Conservation (phyloP, 2,113 vertebrate species). For the Chloropsis cyanopogon region DNA sequence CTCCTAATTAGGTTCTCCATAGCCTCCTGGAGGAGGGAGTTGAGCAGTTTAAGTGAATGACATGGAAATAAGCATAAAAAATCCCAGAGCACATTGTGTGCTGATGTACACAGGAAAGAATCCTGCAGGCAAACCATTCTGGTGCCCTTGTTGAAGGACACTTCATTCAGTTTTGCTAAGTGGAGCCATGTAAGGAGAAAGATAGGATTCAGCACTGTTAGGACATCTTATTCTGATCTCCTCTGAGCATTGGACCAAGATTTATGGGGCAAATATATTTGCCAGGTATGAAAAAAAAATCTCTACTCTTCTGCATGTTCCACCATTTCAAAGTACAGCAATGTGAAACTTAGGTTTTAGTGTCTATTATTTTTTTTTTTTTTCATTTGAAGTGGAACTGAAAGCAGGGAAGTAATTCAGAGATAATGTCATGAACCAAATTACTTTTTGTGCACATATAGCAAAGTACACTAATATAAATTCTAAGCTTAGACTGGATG, state of each 20-base stretch:
- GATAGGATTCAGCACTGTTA: not conserved
- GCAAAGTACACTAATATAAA: not conserved
- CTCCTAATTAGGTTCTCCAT: not conserved
- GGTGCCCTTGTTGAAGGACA: not conserved
- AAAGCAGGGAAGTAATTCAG: not conserved
- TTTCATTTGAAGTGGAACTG: not conserved
- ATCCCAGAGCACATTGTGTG: not conserved
- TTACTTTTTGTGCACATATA: conserved; percentile 31
- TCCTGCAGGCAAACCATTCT: not conserved
- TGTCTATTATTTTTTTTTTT: not conserved
- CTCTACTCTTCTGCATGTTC: not conserved
- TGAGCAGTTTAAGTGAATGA: not conserved
- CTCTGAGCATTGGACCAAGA: not conserved
- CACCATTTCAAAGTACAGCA: not conserved
- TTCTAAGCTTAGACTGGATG: not conserved
- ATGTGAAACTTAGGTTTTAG: not conserved
- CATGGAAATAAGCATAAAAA: not conserved
- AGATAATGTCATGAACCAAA: not conserved
- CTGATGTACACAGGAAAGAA: not conserved
- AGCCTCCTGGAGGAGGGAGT: not conserved
- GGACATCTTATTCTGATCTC: not conserved
- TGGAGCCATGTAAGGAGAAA: not conserved
- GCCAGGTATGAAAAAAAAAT: not conserved
- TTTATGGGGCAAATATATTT: not conserved
- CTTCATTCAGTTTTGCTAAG: not conserved